Evolutionary conservation across 2,888 invertebrate genomes (phyloP), one percentile per base, ranked within the genome.

Genomic region (Stenoptilia bipunctidactyla): DNA sequence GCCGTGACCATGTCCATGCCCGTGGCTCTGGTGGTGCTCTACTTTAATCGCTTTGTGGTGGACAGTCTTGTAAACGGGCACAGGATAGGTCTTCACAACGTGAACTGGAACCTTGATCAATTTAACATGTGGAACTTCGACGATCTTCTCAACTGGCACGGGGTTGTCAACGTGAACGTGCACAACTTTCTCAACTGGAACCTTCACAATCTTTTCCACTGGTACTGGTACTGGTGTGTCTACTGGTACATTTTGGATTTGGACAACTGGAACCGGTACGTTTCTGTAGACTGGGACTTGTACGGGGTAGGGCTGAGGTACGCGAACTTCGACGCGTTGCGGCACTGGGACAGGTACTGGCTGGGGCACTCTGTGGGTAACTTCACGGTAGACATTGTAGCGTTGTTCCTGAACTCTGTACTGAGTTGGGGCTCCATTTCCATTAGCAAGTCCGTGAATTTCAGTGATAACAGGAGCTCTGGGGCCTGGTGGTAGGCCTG

Each of bases 151-250:
- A 36, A 87, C 71, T 1, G 87, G 77, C 39, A 87, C 86, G 1
- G 87, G 87, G 51, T 76, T 82, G 38, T 86, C 85, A 1, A 87
- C 85, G 10, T 73, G 77, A 1, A 87, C 82, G 13, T 86, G 62
- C 8, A 87, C 86, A 30, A 86, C 77, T 55, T 66, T 86, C 55
- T 87, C 87, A 2, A 85, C 75, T 36, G 86, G 87, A 8, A 87
- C 74, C 43, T 85, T 83, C 42, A 87, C 85, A 45, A 87, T 86
- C 57, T 85, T 87, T 53, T 87, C 86, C 9, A 88, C 87, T 12
- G 86, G 76, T 55, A 86, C 86, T 1, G 87, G 87, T 15, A 87
- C 87, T 20, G 85, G 86, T 48, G 76, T 87, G 55, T 87, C 87
- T 10, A 87, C 68, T 40, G 84, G 67, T 13, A 86, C 84, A 2